A percentile compares a stretch with the other conserved stretches of the same genome.
Conservation (phyloP, 2,888 invertebrate species). For the Unio delphinus region DNA sequence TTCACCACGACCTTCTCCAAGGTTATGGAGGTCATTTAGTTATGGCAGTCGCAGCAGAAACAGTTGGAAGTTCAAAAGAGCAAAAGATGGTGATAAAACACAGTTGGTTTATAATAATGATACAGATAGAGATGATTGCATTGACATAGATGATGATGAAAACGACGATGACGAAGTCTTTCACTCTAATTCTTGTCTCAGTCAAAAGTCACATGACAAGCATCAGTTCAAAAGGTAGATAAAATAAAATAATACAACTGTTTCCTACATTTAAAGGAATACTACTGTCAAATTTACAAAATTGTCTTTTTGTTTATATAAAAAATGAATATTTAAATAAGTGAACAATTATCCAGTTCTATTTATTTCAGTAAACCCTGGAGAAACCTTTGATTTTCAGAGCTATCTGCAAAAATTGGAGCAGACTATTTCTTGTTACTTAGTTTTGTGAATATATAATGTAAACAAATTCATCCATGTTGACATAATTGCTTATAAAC, state of each 20-base stretch:
- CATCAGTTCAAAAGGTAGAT: constrained; percentile 18
- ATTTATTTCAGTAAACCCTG: too few species aligned
- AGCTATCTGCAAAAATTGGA: too few species aligned
- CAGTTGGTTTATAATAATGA: constrained; percentile 67
- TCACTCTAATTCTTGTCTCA: constrained; percentile 30
- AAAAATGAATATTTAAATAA: too few species aligned
- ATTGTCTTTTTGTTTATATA: too few species aligned
- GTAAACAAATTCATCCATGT: too few species aligned
- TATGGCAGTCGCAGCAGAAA: constrained; percentile 69
- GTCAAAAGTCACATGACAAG: constrained; percentile 17
- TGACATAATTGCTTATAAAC: too few species aligned
- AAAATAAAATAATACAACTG: background rate
- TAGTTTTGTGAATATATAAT: too few species aligned
- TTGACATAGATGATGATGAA: constrained; percentile 73
- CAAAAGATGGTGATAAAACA: constrained; percentile 65
- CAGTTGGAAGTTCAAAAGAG: constrained; percentile 64
- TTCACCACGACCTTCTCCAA: constrained; percentile 59
- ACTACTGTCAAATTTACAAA: too few species aligned
- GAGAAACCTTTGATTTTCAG: too few species aligned
- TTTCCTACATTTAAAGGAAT: too few species aligned
- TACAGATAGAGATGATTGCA: constrained; percentile 74
- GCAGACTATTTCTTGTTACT: too few species aligned
- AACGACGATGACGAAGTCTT: constrained; percentile 71
- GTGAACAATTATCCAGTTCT: too few species aligned
- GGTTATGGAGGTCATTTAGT: constrained; percentile 59